Percentiles rank a stretch among this genome's conserved stretches.
These are phyloP conservation scores for Tragelaphus strepsiceros DNA, from an alignment of 2,113 vertebrate species.

Conservation along the genomic window DNA sequence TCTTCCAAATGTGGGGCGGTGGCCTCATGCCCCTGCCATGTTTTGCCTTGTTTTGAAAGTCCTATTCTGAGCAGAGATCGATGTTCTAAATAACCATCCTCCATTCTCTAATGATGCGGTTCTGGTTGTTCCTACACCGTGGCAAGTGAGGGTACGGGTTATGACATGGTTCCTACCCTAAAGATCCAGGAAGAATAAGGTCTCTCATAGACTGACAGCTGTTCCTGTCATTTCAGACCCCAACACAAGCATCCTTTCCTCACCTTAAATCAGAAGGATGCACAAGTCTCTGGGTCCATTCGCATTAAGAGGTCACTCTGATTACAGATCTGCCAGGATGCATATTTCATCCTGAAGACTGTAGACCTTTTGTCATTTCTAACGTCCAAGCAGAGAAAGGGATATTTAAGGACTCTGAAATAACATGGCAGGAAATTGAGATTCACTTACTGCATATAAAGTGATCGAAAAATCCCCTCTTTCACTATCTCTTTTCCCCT, in stretches of 20 bases:
- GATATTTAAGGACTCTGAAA: conserved; percentile 27
- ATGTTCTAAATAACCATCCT: neutral
- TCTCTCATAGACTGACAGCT: neutral
- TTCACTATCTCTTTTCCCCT: conserved; percentile 16
- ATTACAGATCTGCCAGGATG: neutral
- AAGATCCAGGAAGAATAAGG: neutral
- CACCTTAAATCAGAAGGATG: neutral
- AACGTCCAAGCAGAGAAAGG: conserved; percentile 4
- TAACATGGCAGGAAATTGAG: conserved; percentile 58
- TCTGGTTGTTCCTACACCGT: accelerated
- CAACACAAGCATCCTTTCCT: neutral
- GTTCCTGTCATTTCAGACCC: neutral
- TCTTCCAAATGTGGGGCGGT: neutral
- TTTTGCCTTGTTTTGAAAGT: neutral
- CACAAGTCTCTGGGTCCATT: neutral
- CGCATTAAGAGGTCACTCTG: neutral
- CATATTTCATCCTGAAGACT: neutral
- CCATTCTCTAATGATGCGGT: too few relatives aligned
- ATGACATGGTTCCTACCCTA: neutral
- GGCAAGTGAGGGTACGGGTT: neutral
- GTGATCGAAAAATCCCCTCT: conserved; percentile 25
- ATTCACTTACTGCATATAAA: conserved; percentile 41
- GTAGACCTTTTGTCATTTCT: neutral
- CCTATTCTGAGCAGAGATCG: neutral
- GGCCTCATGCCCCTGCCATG: neutral